Conservation (phyloP, 2,888 invertebrate genomes). For the Pocota personata region DNA sequence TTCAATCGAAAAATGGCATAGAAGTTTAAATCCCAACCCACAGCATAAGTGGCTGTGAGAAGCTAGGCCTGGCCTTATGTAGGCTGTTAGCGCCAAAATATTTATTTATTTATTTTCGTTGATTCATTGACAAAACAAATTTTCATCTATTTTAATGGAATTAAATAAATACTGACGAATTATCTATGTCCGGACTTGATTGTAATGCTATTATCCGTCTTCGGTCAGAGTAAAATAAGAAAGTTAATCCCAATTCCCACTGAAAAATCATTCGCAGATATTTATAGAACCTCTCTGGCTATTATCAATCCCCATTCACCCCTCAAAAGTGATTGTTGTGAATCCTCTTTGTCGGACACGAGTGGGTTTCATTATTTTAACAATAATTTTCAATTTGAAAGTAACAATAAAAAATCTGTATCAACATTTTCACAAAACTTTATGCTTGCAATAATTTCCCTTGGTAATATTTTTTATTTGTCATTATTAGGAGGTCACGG, state of each 20-base stretch:
- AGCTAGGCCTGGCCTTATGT: too few relatives aligned
- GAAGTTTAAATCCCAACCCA: too few relatives aligned
- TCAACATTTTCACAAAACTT: background rate
- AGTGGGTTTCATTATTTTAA: constrained; percentile 28
- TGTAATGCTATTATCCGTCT: background rate
- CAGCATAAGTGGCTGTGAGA: too few relatives aligned
- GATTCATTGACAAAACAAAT: too few relatives aligned
- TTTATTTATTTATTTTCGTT: too few relatives aligned
- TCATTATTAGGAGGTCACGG: background rate
- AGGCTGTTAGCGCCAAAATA: too few relatives aligned
- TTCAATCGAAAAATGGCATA: too few relatives aligned
- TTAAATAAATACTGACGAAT: background rate
- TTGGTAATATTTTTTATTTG: background rate
- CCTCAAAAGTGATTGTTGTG: background rate
- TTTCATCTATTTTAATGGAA: background rate
- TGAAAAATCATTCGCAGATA: background rate
- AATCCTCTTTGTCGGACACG: background rate
- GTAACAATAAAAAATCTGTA: constrained; percentile 4
- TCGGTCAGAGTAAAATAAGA: background rate
- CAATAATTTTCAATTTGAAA: constrained; percentile 22
- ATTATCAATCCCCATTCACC: background rate
- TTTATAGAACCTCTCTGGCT: background rate
- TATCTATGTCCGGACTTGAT: background rate
- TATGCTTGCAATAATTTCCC: constrained; percentile 1
- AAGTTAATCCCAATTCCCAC: constrained; percentile 10